Evolutionary conservation across 2,113 vertebrate species (phyloP), one percentile per base, ranked within the genome.

Genomic region (Daboia siamensis): DNA sequence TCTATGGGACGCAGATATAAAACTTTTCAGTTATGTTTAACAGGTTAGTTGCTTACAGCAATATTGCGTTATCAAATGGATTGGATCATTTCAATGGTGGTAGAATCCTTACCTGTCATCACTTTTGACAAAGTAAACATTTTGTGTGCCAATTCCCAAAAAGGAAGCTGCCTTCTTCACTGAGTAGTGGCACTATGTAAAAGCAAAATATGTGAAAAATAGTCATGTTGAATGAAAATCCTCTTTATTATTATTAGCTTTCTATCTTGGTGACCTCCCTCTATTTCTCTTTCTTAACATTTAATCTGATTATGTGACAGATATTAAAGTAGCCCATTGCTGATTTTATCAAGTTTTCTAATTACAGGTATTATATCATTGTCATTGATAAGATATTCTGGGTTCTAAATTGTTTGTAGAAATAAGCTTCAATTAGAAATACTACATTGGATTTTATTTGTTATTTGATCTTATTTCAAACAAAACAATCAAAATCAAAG

Each of bases 141-240:
- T 99, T 95, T 98, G 97, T 3, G 98, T 98, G 91, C 98, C 98
- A 90, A 98, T 98, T 54, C 98, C 98, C 93, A 98, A 97, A 92
- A 99, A 98, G 39, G 98, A 98, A 8, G 98, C 98, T 93, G 98
- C 97, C 95, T 98, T 98, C 95, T 98, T 98, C 97, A 98, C 97
- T 51, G 98, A 98, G 92, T 98, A 98, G 97, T 98, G 98, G 94
- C 98, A 96, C 98, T 98, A 95, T 91, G 92, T 91, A 94, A 93
- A 92, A 56, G 17, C 93, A 89, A 96, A 87, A 90, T 20, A 74
- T 92, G 94, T 21, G 12, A 86, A 91, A 90, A 86, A 61, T 1
- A 39, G 9, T 1, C 11, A 59, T 33, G 20, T 46, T 57, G 80
- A 92, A 89, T 29, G 39, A 89, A 54, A 39, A 46, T 17, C 1